Evolutionary conservation across 2,888 invertebrate genomes (phyloP), one percentile per base, ranked within the genome.

Genomic region (Drosophila pegasa): DNA sequence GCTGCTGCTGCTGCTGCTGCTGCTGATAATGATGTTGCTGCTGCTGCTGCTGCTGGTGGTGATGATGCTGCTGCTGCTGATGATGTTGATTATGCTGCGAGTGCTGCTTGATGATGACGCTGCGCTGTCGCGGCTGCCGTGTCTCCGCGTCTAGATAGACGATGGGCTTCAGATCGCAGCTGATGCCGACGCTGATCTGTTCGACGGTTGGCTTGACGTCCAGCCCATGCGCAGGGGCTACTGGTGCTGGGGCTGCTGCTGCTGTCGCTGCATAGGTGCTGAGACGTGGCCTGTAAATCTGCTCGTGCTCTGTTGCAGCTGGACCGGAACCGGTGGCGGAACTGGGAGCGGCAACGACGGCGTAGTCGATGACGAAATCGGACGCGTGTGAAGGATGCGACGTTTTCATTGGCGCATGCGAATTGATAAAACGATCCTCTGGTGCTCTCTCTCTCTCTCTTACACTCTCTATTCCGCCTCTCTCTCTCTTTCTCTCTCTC

Each of bases 321-420:
- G 72, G 47, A 45, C 55, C 71, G 48, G 63, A 48, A 56, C 29
- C 68, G 64, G n/a, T 20, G 35, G 27, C 63, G 43, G 64, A 31
- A 69, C 62, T 71, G 58, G 72, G 25, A 48, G 47, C 78, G 54
- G 70, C 79, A 80, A 80, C 81, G 89, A 90, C 90, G 75, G 89
- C 86, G 78, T 90, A 91, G 91, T 90, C 91, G 90, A 90, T 87
- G 77, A 85, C 88, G 78, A 89, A 90, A 87, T 91, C 84, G 84
- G 85, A 90, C 86, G 87, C 84, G 87, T 81, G 87, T 52, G 68
- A 68, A 66, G 54, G 81, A 87, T 89, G 81, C 90, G 90, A 91
- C 88, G 91, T 90, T 90, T 90, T 90, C 90, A 90, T 90, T 90
- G 82, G 81, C 88, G 78, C 80, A 89, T 87, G 74, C 89, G 78